Conservation (phyloP, 2,888 invertebrate genomes). For the Agrochola litura region DNA sequence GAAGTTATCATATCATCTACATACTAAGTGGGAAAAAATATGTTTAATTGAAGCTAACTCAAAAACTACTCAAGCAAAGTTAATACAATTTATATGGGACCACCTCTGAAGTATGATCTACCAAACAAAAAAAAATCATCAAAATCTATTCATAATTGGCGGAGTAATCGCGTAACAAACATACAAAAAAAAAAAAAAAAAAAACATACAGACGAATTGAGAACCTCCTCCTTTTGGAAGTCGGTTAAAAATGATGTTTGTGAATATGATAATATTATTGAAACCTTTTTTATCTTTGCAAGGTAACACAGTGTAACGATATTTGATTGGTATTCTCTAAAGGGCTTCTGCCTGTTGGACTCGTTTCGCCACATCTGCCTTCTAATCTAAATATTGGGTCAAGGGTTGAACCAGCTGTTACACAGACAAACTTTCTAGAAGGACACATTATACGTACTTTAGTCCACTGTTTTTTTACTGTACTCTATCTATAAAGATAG, state of each 20-base stretch:
- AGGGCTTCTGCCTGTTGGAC: not conserved
- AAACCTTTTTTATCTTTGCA: not conserved
- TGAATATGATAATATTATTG: not conserved
- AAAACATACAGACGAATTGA: too few species aligned
- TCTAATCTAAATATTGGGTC: slow-evolving; percentile 27
- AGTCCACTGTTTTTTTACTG: not conserved
- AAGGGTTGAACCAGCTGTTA: slow-evolving; percentile 8
- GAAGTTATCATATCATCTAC: too few species aligned
- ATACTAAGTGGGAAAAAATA: too few species aligned
- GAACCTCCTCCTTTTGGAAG: too few species aligned
- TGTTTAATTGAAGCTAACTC: too few species aligned
- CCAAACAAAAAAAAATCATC: too few species aligned
- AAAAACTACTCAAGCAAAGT: too few species aligned
- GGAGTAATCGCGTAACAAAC: too few species aligned
- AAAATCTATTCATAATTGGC: too few species aligned
- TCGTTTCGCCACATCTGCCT: slow-evolving; percentile 16
- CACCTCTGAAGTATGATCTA: too few species aligned
- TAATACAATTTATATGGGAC: too few species aligned
- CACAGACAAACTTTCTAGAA: not conserved
- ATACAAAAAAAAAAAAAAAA: too few species aligned
- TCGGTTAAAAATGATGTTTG: not conserved
- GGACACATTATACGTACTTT: not conserved
- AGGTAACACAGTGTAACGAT: not conserved
- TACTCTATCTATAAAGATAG: not conserved
- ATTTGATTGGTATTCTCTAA: slow-evolving; percentile 22